Evolutionary conservation across 2,113 vertebrate genomes (phyloP).

Genomic region (Cyrtonyx montezumae): DNA sequence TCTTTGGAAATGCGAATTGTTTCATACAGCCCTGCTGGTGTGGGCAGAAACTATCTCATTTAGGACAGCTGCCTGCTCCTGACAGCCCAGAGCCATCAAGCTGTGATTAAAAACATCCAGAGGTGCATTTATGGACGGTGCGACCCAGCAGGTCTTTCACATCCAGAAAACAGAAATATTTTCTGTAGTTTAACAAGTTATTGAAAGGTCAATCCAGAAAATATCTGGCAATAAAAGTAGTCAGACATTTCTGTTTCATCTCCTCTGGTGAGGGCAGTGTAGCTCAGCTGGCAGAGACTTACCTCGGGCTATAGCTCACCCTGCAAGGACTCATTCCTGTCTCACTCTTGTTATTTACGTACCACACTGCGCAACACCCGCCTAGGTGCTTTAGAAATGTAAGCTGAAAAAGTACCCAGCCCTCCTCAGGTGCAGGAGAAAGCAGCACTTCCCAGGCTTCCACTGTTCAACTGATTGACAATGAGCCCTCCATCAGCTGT

Average conservation of each 20-base stretch:
- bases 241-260: constrained; percentile 55
- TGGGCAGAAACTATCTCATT: not conserved
- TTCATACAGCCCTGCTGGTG: not conserved
- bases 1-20: not conserved
- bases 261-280: not conserved
- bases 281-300: constrained; percentile 46
- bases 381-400: constrained; percentile 26
- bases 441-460: not conserved
- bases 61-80: not conserved
- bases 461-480: not conserved
- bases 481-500: not conserved
- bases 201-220: constrained; percentile 52
- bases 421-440: not conserved
- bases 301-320: constrained; percentile 56
- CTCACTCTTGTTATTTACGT: constrained; percentile 44
- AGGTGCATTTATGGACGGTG: not conserved
- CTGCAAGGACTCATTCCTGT: not conserved
- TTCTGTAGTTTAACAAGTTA: constrained; percentile 58
- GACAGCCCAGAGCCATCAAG: constrained; percentile 2
- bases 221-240: constrained; percentile 13
- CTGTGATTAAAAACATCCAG: constrained; percentile 38
- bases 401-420: not conserved
- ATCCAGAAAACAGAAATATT: constrained; percentile 45
- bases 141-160: constrained; percentile 28
- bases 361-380: constrained; percentile 10